Percentiles rank a stretch among this genome's conserved stretches.
These are phyloP conservation scores for Melinopterus prodromus DNA, from an alignment of 2,888 invertebrate species.

Conservation along the genomic window DNA sequence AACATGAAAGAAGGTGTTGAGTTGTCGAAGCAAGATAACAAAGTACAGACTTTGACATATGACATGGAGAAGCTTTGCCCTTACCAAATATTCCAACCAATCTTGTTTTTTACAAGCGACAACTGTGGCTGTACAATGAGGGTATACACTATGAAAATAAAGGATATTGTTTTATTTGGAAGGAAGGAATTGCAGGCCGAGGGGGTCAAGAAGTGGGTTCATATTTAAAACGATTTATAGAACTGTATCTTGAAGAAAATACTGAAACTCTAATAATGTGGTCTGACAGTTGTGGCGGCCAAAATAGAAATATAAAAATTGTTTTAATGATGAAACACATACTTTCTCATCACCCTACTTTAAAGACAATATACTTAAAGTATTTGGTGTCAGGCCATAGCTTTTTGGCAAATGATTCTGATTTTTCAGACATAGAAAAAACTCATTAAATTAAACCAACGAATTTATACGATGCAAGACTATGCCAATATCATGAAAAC, in stretches of 20 bases:
- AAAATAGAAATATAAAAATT: conserved; percentile 41
- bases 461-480: background rate
- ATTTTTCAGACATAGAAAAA: no score
- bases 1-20: conserved; percentile 23
- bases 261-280: conserved; percentile 41
- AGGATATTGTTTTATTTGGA: conserved; percentile 46
- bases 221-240: conserved; percentile 41
- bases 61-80: conserved; percentile 32
- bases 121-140: conserved; percentile 45
- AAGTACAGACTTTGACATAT: conserved; percentile 23
- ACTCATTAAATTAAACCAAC: no score
- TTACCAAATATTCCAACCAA: conserved; percentile 39
- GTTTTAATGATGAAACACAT: conserved; percentile 39
- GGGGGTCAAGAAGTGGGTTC: conserved; percentile 45
- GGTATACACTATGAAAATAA: conserved; percentile 43
- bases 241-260: conserved; percentile 20
- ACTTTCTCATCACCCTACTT: conserved; percentile 30
- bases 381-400: conserved; percentile 8
- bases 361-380: conserved; percentile 30
- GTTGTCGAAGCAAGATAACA: background rate
- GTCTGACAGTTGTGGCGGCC: conserved; percentile 38
- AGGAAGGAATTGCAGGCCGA: conserved; percentile 46
- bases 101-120: conserved; percentile 39
- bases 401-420: background rate
- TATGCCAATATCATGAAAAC: background rate